Evolutionary conservation across 2,888 invertebrate genomes (phyloP).

Genomic region (Acleris cristana): DNA sequence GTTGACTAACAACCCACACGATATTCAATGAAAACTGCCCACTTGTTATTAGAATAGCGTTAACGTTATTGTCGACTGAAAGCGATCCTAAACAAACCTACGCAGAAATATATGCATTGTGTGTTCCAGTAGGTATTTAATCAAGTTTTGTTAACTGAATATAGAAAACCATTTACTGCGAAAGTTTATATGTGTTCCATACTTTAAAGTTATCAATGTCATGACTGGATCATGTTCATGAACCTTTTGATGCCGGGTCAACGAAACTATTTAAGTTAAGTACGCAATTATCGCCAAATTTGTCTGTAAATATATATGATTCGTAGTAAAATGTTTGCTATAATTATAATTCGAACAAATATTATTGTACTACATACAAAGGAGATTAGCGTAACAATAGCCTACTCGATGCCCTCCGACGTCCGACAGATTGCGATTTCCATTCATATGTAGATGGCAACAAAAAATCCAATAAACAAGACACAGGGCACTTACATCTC

Average conservation of each 20-base stretch:
- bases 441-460: constrained; percentile 83
- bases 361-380: constrained; percentile 43
- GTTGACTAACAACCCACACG: constrained; percentile 12
- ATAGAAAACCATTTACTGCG: too few species aligned
- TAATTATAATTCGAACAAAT: constrained; percentile 38
- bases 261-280: background rate
- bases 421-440: constrained; percentile 76
- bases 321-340: constrained; percentile 20
- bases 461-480: constrained; percentile 84
- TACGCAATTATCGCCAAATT: background rate
- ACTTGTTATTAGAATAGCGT: constrained; percentile 1
- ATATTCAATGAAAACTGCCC: constrained; percentile 4
- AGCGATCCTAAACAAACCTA: too few species aligned
- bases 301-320: constrained; percentile 1
- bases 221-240: too few species aligned
- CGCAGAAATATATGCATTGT: too few species aligned
- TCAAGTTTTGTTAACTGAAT: too few species aligned
- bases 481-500: constrained; percentile 71
- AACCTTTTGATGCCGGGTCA: background rate
- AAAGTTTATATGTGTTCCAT: too few species aligned
- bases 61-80: background rate
- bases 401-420: constrained; percentile 63
- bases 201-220: too few species aligned
- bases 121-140: too few species aligned
- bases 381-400: constrained; percentile 55